These are phyloP conservation scores for Numenius phaeopus DNA, from an alignment of 2,797 vertebrate genomes.

Conservation along the genomic window DNA sequence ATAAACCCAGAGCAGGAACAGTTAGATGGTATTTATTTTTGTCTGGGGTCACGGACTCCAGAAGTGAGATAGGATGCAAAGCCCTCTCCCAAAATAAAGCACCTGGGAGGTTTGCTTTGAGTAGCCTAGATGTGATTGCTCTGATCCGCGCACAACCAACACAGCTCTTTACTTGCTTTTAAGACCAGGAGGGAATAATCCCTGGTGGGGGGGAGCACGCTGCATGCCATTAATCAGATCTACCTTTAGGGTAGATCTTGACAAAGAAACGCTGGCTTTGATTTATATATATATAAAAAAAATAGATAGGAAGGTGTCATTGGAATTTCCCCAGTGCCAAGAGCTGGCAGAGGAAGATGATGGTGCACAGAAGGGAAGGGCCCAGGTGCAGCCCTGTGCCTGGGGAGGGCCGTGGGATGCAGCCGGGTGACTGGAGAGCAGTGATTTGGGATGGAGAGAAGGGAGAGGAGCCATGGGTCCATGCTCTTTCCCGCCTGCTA, in stretches of 20 bases:
- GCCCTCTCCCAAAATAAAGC: constrained; percentile 37
- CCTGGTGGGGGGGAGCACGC: not conserved
- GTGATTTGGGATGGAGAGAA: not conserved
- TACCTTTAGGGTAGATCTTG: not conserved
- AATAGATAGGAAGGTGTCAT: not conserved
- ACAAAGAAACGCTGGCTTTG: not conserved
- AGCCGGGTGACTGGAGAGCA: not conserved
- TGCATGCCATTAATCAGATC: not conserved
- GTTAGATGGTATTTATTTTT: constrained; percentile 63
- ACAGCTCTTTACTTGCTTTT: not conserved
- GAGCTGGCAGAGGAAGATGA: not conserved
- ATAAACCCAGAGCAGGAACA: constrained; percentile 73
- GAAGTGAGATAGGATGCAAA: constrained; percentile 48
- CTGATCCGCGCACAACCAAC: not conserved
- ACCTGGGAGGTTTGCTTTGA: constrained; percentile 6
- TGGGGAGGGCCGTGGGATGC: not conserved
- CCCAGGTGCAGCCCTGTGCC: not conserved
- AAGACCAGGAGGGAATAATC: not conserved
- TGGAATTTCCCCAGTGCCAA: not conserved
- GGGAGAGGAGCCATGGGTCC: not conserved
- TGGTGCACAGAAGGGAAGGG: not conserved
- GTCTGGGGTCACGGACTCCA: constrained; percentile 29
- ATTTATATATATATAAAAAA: not conserved
- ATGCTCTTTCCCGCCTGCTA: fast-evolving
- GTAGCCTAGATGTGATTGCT: not conserved